Evolutionary conservation across 2,113 vertebrate species (phyloP).

Genomic region (Australoheros scitulus): DNA sequence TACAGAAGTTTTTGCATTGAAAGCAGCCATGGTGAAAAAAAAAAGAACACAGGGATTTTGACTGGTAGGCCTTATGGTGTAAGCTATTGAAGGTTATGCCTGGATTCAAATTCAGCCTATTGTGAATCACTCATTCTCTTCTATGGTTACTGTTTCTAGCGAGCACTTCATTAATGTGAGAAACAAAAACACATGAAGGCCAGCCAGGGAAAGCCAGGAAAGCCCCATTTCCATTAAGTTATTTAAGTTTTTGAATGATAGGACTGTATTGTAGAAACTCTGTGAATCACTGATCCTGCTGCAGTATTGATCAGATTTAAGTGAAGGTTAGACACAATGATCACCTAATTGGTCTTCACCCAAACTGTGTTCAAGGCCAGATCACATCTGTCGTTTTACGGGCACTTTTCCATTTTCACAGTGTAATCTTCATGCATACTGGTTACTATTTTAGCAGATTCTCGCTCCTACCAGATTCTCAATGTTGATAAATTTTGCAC

Average conservation of each 20-base stretch:
- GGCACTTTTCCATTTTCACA: too few relatives aligned
- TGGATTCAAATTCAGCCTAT: slow-evolving; percentile 8
- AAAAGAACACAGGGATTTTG: background rate
- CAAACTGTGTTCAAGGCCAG: background rate
- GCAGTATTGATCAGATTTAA: too few relatives aligned
- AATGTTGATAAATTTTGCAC: too few relatives aligned
- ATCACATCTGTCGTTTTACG: too few relatives aligned
- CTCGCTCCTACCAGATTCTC: too few relatives aligned
- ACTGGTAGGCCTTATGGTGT: slow-evolving; percentile 5
- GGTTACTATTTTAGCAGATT: too few relatives aligned
- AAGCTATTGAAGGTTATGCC: slow-evolving; percentile 15
- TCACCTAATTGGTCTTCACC: background rate
- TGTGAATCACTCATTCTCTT: background rate
- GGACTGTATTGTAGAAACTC: background rate
- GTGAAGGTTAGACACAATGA: background rate
- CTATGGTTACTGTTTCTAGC: background rate
- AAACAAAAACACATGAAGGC: background rate
- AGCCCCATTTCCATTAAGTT: background rate
- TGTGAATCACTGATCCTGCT: too few relatives aligned
- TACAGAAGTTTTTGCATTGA: too few relatives aligned
- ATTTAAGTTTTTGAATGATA: background rate
- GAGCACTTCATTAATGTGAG: background rate
- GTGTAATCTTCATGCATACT: too few relatives aligned
- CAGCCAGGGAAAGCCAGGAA: background rate
- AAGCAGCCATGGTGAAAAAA: too few relatives aligned